phyloP scores from a whole-genome alignment of 2,113 vertebrate species.

The Otocyon megalotis region DNA sequence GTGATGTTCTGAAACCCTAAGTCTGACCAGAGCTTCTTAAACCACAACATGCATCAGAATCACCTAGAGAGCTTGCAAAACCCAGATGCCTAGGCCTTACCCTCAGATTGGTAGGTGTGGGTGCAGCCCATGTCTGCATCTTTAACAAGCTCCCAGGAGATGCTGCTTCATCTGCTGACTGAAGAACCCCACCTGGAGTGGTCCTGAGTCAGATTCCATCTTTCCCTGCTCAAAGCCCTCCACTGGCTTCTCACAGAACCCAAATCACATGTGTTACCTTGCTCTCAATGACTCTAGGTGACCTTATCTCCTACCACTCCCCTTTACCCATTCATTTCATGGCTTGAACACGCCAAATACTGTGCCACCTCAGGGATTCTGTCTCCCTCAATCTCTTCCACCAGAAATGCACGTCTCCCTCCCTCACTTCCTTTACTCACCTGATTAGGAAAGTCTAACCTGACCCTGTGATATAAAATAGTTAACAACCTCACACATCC shows the following conservation, averaged over 20 bases:
- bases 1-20: rapidly evolving
- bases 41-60: neutral
- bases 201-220: neutral
- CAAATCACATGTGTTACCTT: neutral
- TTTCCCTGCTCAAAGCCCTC: neutral
- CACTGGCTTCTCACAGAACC: neutral
- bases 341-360: neutral
- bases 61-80: neutral
- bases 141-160: neutral
- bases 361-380: neutral
- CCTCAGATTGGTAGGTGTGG: neutral
- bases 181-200: neutral
- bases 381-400: neutral
- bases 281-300: neutral
- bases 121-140: neutral
- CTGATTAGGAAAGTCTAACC: neutral
- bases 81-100: neutral
- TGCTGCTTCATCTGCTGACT: neutral
- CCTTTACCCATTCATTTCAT: rapidly evolving
- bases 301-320: neutral
- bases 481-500: neutral
- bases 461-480: neutral
- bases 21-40: neutral
- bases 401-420: neutral
- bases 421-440: too few species aligned